Conservation (phyloP, 2,113 vertebrate genomes). For the Oryzias curvinotus region DNA sequence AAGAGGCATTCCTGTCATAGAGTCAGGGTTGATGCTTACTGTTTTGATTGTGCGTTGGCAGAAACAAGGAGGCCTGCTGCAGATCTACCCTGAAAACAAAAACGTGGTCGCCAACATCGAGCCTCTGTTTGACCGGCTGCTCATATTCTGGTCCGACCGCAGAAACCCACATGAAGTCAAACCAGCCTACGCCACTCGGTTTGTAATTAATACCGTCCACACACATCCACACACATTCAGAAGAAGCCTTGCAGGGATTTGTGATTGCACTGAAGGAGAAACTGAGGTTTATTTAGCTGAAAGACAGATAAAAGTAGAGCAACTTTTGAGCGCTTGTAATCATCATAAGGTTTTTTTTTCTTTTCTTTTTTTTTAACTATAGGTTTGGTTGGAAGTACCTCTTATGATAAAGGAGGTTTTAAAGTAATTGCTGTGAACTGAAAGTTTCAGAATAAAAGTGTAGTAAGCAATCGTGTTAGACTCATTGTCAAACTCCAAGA, state of each 20-base stretch:
- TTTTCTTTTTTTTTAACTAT: neutral
- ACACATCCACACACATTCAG: neutral
- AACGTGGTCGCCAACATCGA: constrained; percentile 88
- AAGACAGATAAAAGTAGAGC: too few relatives aligned
- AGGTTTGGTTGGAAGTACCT: neutral
- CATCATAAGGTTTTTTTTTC: neutral
- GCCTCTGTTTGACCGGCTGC: constrained; percentile 87
- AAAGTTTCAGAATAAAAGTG: neutral
- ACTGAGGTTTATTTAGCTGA: too few relatives aligned
- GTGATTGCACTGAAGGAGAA: neutral
- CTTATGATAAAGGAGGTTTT: too few relatives aligned
- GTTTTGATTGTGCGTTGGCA: constrained; percentile 40
- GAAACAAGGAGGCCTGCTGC: constrained; percentile 87
- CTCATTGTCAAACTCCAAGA: neutral
- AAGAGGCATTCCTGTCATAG: too few relatives aligned
- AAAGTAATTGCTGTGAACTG: too few relatives aligned
- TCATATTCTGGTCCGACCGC: constrained; percentile 93
- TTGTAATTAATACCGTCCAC: constrained; percentile 23
- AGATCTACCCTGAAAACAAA: constrained; percentile 87
- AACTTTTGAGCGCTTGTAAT: too few relatives aligned
- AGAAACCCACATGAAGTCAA: constrained; percentile 92
- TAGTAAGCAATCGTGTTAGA: neutral
- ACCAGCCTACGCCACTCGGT: constrained; percentile 88
- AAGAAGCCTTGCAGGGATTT: neutral
- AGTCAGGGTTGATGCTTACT: neutral